Conservation (phyloP, 2,888 invertebrate species). For the Dioctria rufipes region DNA sequence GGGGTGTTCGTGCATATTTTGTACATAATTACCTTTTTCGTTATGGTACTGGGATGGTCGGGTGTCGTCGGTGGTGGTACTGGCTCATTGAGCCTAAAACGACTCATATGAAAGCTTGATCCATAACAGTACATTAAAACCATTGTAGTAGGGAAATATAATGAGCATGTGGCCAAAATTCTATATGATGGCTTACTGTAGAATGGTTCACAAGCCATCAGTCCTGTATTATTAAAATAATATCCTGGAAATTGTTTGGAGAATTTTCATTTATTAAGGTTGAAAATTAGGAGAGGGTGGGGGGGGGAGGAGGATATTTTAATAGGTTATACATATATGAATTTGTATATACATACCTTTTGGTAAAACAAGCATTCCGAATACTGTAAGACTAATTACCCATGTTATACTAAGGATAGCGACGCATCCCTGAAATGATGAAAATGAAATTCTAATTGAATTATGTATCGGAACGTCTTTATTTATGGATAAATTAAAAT, state of each 20-base stretch:
- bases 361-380: slow-evolving; percentile 86
- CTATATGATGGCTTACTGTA: slow-evolving; percentile 81
- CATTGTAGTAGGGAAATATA: slow-evolving; percentile 93
- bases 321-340: not conserved
- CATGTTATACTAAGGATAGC: slow-evolving; percentile 88
- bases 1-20: no score
- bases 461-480: no score
- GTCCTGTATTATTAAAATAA: slow-evolving; percentile 89
- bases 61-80: slow-evolving; percentile 71
- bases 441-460: not conserved
- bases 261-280: slow-evolving; percentile 20
- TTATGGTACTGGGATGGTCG: slow-evolving; percentile 61
- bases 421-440: slow-evolving; percentile 81
- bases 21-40: slow-evolving; percentile 59
- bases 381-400: slow-evolving; percentile 87
- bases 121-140: slow-evolving; percentile 93
- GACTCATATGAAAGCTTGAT: slow-evolving; percentile 90
- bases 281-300: not conserved
- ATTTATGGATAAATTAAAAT: no score
- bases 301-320: slow-evolving; percentile 13
- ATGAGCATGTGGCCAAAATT: slow-evolving; percentile 88
- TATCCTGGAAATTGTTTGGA: slow-evolving; percentile 74
- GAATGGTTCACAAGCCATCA: slow-evolving; percentile 91
- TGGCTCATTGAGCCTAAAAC: slow-evolving; percentile 75
- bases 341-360: slow-evolving; percentile 73